Percentiles rank a stretch among this genome's conserved stretches.
Evolutionary conservation across 1,140 invertebrate genomes (phyloP).

Genomic region (Cecropterus lyciades): DNA sequence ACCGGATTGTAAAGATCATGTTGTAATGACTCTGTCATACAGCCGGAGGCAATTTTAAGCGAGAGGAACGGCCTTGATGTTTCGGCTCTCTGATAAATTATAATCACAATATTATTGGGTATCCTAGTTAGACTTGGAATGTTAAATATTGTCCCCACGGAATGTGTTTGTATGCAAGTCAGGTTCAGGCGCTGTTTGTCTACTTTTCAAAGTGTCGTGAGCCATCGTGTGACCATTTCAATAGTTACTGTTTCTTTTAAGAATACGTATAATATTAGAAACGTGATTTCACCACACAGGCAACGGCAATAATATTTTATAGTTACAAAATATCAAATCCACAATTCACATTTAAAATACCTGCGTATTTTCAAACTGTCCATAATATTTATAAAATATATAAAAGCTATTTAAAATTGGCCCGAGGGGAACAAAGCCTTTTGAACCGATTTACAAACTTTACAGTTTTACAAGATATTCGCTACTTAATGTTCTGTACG

Average conservation of each 20-base stretch:
- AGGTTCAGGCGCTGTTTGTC: not conserved
- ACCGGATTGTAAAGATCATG: slow-evolving; percentile 7
- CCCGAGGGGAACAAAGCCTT: too few relatives aligned
- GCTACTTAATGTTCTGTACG: too few relatives aligned
- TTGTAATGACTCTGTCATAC: slow-evolving; percentile 5
- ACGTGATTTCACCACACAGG: not conserved
- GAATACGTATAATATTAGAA: not conserved
- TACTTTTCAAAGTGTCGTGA: slow-evolving; percentile 1
- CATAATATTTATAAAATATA: too few relatives aligned
- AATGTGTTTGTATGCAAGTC: slow-evolving; percentile 11
- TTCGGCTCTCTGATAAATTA: slow-evolving; percentile 30
- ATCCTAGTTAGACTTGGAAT: slow-evolving; percentile 22
- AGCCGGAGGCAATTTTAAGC: slow-evolving; percentile 15
- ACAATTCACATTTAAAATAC: too few relatives aligned
- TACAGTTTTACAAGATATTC: too few relatives aligned
- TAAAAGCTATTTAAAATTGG: too few relatives aligned
- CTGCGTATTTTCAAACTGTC: too few relatives aligned
- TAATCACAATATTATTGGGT: slow-evolving; percentile 9
- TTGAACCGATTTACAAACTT: too few relatives aligned
- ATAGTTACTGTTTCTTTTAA: not conserved
- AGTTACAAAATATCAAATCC: too few relatives aligned
- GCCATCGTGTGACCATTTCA: slow-evolving; percentile 11
- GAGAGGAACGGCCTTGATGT: slow-evolving; percentile 38
- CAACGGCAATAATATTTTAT: not conserved
- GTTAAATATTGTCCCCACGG: slow-evolving; percentile 12